Conservation (phyloP, 2,113 vertebrate genomes). For the Pangasianodon hypophthalmus region DNA sequence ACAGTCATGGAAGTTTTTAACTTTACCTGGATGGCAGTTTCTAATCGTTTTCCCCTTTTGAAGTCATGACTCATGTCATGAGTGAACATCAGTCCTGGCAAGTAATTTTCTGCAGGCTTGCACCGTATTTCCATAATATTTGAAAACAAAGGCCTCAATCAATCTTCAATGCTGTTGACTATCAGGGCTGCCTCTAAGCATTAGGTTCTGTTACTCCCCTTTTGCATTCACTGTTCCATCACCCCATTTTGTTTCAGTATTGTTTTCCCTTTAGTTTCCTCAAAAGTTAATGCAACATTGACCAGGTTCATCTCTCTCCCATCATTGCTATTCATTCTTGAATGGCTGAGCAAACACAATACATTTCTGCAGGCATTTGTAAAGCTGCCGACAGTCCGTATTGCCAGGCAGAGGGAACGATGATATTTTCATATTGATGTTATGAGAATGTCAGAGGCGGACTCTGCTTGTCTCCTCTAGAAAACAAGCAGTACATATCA, state of each 20-base stretch:
- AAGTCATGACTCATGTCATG: conserved; percentile 32
- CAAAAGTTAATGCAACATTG: conserved; percentile 38
- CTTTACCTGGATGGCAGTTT: conserved; percentile 3
- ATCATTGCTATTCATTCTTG: conserved; percentile 42
- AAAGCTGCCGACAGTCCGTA: conserved; percentile 31
- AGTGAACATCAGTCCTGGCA: conserved; percentile 61
- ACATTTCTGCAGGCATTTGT: conserved; percentile 33
- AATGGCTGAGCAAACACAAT: conserved; percentile 43
- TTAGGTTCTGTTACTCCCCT: conserved; percentile 22
- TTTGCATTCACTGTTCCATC: background rate
- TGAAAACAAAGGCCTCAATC: conserved; percentile 66
- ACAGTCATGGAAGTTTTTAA: background rate
- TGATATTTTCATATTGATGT: conserved; percentile 26
- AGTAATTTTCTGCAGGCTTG: conserved; percentile 65
- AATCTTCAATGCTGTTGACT: conserved; percentile 64
- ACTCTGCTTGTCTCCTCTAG: conserved; percentile 6
- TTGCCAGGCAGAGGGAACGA: conserved; percentile 2
- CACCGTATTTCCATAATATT: conserved; percentile 58
- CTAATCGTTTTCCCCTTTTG: conserved; percentile 12
- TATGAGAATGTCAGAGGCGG: conserved; percentile 12
- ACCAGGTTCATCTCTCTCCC: conserved; percentile 27
- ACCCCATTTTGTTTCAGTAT: background rate
- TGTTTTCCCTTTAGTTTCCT: conserved; percentile 6
- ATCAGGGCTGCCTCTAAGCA: conserved; percentile 48
- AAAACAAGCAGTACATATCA: conserved; percentile 6